These are phyloP conservation scores for Osmerus mordax DNA, from an alignment of 2,113 vertebrate genomes.

Conservation along the genomic window DNA sequence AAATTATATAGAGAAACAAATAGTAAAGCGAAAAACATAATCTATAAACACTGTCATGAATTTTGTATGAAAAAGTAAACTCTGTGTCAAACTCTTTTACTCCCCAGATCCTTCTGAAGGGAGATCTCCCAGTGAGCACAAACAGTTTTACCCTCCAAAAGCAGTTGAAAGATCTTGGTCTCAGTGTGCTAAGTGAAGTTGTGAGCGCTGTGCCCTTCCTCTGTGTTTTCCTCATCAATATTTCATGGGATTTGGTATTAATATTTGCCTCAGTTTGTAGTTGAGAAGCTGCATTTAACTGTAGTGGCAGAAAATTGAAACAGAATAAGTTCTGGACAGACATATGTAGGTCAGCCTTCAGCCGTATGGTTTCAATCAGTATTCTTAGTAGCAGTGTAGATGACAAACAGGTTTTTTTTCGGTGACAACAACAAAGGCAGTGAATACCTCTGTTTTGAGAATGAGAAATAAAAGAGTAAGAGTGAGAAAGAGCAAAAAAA, in stretches of 20 bases:
- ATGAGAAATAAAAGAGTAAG: no score
- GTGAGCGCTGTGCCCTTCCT: conserved; percentile 43
- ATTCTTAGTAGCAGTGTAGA: conserved; percentile 39
- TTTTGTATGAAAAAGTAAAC: not conserved
- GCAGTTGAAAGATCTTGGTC: conserved; percentile 34
- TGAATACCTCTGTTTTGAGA: no score
- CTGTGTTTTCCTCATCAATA: conserved; percentile 59
- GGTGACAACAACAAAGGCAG: not conserved
- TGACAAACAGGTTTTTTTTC: conserved; percentile 40
- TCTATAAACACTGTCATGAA: not conserved
- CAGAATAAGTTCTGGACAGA: conserved; percentile 43
- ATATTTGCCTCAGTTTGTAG: conserved; percentile 64
- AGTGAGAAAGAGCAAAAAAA: no score
- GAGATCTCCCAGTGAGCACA: conserved; percentile 18
- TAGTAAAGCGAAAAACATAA: no score
- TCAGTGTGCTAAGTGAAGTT: conserved; percentile 40
- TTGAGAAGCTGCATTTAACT: conserved; percentile 55
- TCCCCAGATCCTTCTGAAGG: conserved; percentile 21
- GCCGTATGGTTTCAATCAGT: conserved; percentile 42
- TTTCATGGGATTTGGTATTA: conserved; percentile 57
- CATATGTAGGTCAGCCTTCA: conserved; percentile 65
- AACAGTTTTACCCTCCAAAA: conserved; percentile 31
- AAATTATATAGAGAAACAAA: no score
- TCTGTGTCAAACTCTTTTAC: conserved; percentile 3
- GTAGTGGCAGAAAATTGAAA: conserved; percentile 46